A percentile compares a stretch with the other conserved stretches of the same genome.
Conservation (phyloP, 2,888 invertebrate genomes). For the Globia sparganii region DNA sequence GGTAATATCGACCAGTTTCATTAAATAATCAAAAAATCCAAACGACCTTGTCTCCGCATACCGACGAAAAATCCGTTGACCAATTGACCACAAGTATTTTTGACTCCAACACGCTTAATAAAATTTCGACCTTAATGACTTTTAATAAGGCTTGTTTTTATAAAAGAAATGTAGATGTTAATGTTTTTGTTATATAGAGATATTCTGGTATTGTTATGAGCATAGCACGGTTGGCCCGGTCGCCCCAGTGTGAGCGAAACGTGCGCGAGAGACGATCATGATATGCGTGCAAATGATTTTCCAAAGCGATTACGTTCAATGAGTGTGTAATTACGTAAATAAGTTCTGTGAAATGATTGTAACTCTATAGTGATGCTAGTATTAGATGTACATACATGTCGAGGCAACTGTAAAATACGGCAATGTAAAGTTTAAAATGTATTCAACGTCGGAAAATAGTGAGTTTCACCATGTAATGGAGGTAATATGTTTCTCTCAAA, state of each 20-base stretch:
- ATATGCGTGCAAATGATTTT: conserved; percentile 71
- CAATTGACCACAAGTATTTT: conserved; percentile 75
- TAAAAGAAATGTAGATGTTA: conserved; percentile 50
- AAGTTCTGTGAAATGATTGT: conserved; percentile 63
- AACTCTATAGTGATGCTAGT: conserved; percentile 47
- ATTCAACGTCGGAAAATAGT: conserved; percentile 57
- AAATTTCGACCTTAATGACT: conserved; percentile 63
- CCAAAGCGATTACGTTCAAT: conserved; percentile 69
- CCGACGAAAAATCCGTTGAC: conserved; percentile 78
- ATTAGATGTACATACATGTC: background rate
- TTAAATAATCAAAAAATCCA: conserved; percentile 66
- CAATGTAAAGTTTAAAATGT: conserved; percentile 51
- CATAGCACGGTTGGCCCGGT: conserved; percentile 65
- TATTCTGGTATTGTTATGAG: conserved; percentile 69
- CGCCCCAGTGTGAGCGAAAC: conserved; percentile 74
- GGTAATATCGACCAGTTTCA: conserved; percentile 65
- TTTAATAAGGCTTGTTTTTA: conserved; percentile 51
- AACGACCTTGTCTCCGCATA: conserved; percentile 79
- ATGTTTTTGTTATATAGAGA: conserved; percentile 58
- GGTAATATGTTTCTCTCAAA: conserved; percentile 57
- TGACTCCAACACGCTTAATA: conserved; percentile 25
- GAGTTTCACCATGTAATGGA: conserved; percentile 59
- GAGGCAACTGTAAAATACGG: conserved; percentile 20
- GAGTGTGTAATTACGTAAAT: conserved; percentile 67
- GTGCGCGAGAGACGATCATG: conserved; percentile 77